Conservation (phyloP, 2,888 invertebrate genomes). For the Archaeoteleia sp. region DNA sequence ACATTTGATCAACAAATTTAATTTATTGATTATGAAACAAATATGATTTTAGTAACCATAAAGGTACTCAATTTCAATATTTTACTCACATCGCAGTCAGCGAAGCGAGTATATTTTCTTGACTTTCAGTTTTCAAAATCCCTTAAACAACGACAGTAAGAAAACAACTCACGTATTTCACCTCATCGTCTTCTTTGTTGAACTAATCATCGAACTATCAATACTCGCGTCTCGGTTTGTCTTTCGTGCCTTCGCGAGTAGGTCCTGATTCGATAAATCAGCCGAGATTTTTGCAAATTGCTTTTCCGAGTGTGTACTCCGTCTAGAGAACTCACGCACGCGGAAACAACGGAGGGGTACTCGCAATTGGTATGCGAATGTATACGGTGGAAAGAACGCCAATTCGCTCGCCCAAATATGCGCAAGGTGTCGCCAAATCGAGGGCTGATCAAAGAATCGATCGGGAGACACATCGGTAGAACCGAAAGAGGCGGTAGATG, state of each 20-base stretch:
- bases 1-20: background rate
- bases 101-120: too few species aligned
- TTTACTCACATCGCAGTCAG: too few species aligned
- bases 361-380: constrained; percentile 24
- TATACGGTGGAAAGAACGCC: constrained; percentile 31
- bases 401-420: constrained; percentile 27
- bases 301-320: constrained; percentile 41
- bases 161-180: too few species aligned
- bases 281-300: constrained; percentile 63
- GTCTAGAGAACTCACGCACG: constrained; percentile 17
- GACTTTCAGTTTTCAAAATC: too few species aligned
- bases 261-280: constrained; percentile 59
- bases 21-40: too few species aligned
- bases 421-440: constrained; percentile 20
- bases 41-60: too few species aligned
- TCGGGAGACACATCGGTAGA: background rate
- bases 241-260: constrained; percentile 25
- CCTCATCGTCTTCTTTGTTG: background rate
- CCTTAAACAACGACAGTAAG: too few species aligned
- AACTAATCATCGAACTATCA: constrained; percentile 7
- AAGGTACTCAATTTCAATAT: too few species aligned
- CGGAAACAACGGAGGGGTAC: constrained; percentile 37
- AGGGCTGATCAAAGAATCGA: constrained; percentile 7
- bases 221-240: constrained; percentile 2
- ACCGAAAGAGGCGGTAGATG: constrained; percentile 20